These are phyloP conservation scores for Andrena chrysosceles DNA, from an alignment of 2,888 invertebrate genomes.

Conservation along the genomic window DNA sequence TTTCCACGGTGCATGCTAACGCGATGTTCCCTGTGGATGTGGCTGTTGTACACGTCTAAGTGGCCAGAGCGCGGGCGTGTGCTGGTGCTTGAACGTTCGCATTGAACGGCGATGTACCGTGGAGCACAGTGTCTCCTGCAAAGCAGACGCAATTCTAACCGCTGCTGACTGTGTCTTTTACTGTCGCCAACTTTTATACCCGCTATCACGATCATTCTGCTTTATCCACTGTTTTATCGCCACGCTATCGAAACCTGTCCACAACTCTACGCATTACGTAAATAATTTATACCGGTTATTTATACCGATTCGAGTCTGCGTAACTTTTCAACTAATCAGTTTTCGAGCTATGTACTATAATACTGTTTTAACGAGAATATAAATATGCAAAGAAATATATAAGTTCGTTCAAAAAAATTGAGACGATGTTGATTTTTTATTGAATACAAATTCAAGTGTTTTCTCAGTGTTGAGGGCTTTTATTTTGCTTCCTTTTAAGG, in stretches of 20 bases:
- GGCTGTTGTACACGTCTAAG: not conserved
- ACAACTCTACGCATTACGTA: not conserved
- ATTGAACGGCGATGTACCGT: not conserved
- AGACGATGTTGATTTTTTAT: too few relatives aligned
- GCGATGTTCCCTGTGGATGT: not conserved
- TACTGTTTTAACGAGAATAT: too few relatives aligned
- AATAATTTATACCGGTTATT: not conserved
- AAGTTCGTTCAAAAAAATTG: too few relatives aligned
- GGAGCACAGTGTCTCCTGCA: not conserved
- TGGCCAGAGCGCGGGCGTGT: not conserved
- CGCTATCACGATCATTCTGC: not conserved
- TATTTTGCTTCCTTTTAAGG: too few relatives aligned
- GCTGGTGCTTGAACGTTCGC: not conserved
- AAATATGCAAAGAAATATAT: too few relatives aligned
- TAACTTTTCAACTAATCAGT: too few relatives aligned
- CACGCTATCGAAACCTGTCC: not conserved
- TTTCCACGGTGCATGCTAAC: slow-evolving; percentile 30
- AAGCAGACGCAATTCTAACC: slow-evolving; percentile 4
- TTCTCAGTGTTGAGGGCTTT: too few relatives aligned
- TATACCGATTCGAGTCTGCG: not conserved
- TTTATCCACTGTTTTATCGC: not conserved
- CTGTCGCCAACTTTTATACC: not conserved
- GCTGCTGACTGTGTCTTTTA: slow-evolving; percentile 5
- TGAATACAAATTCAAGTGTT: too few relatives aligned
- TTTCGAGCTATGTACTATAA: too few relatives aligned